Percentiles rank a stretch among this genome's conserved stretches.
phyloP scores from a whole-genome alignment of 2,113 vertebrate species.

The Microcebus jonahi region DNA sequence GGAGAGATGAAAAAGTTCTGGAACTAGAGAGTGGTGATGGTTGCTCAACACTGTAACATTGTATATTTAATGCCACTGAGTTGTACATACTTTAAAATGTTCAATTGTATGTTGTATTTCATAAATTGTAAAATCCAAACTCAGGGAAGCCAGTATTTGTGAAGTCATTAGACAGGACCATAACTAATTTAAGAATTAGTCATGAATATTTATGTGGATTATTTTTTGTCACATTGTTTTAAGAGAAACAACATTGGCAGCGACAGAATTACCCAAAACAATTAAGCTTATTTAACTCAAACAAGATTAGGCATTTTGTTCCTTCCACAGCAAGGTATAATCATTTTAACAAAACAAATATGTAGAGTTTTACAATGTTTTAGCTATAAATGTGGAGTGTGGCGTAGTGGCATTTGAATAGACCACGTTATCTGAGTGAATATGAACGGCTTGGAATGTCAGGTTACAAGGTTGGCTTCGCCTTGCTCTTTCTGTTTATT shows the following conservation, averaged over 20 bases:
- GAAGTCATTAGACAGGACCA: not conserved
- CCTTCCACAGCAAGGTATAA: constrained; percentile 22
- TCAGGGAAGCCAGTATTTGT: not conserved
- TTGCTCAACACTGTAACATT: no score
- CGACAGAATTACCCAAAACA: not conserved
- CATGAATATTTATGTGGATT: not conserved
- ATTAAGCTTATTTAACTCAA: constrained; percentile 48
- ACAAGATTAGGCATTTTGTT: not conserved
- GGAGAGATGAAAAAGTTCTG: not conserved
- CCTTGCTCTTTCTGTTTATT: not conserved
- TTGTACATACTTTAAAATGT: not conserved
- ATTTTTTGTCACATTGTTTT: not conserved
- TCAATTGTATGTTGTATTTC: not conserved
- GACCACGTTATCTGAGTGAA: not conserved
- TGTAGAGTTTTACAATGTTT: not conserved
- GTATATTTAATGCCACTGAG: not conserved
- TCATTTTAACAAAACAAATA: constrained; percentile 39
- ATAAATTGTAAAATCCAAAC: not conserved
- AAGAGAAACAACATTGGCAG: not conserved
- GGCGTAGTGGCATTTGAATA: not conserved
- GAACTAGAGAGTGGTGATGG: not conserved
- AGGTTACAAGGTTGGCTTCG: not conserved
- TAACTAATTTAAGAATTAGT: not conserved
- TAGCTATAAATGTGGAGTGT: not conserved
- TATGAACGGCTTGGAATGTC: not conserved